Conservation (phyloP, 2,113 vertebrate genomes). For the Pomatorhinus ruficollis region DNA sequence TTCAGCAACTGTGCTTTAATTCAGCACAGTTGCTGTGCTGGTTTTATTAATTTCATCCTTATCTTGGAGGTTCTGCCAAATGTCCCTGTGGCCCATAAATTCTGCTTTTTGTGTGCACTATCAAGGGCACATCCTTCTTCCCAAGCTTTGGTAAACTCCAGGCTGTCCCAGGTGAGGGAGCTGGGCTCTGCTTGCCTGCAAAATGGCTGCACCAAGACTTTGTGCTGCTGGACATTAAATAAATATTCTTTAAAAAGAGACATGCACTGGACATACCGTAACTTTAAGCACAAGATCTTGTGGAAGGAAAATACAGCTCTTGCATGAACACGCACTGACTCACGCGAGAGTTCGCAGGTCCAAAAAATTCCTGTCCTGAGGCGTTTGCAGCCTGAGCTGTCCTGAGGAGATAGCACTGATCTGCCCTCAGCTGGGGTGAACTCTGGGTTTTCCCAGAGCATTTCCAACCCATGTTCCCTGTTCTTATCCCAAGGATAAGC, state of each 20-base stretch:
- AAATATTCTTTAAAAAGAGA: neutral
- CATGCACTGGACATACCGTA: accelerated
- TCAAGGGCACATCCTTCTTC: neutral
- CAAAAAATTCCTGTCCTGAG: neutral
- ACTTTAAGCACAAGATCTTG: neutral
- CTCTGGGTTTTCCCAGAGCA: accelerated
- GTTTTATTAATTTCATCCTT: neutral
- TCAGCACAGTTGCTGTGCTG: neutral
- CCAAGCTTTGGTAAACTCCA: neutral
- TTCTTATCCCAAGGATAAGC: neutral
- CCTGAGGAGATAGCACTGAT: neutral
- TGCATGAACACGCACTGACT: accelerated
- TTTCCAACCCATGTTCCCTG: neutral
- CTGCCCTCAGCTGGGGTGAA: neutral
- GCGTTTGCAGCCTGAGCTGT: neutral
- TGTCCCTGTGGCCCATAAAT: accelerated
- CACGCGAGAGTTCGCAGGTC: no score
- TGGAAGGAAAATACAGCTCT: neutral
- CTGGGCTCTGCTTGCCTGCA: neutral
- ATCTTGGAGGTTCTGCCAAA: neutral
- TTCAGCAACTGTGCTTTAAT: no score
- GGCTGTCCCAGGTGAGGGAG: no score
- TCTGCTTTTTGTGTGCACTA: neutral
- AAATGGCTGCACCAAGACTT: neutral
- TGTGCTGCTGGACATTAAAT: accelerated